Evolutionary conservation across 2,888 invertebrate genomes (phyloP), one percentile per base, ranked within the genome.

Genomic region (Coremacera marginata): DNA sequence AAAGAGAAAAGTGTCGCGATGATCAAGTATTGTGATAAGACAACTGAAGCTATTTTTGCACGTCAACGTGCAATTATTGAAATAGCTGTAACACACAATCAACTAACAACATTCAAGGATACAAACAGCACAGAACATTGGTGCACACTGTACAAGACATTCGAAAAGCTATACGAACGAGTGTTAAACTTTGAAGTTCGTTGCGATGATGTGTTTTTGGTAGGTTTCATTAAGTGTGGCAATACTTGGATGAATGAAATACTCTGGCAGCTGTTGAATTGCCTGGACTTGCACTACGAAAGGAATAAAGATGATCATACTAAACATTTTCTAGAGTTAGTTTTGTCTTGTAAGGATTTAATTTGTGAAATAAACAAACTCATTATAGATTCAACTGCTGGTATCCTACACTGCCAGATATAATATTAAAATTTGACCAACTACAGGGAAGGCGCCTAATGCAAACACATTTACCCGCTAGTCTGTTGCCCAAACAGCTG

Each of bases 221-320:
- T 81, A 3, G 80, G 83, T 5, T 79, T 78, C 77, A 78, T 81
- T 16, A 83, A 82, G 65, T 77, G 81, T 62, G 84, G 83, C 25
- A 83, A 82, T 0, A 83, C 83, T 22, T 83, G 84, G 84, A 82
- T 82, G 77, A 79, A 83, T 65, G 84, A 83, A 72, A 76, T 81
- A 44, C 78, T 81, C 5, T 84, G 84, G 84, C 55, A 84, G 7
- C 44, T 84, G 16, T 27, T 80, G 7, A 81, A 84, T 62, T 75
- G 83, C 75, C 78, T 84, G 27, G 81, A 84, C 70, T 84, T 79
- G 76, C 72, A 79, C 16, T 77, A 63, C 2, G 80, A 82, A 5
- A 52, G 77, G 16, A 55, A 60, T 0, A 44, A 19, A 1, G 31
- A 70, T 19, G 52, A 80, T n/a, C 31, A 70, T 0, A 76, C 81